Evolutionary conservation across 2,113 vertebrate genomes (phyloP), one percentile per base, ranked within the genome.

Genomic region (Epinephelus fuscoguttatus): DNA sequence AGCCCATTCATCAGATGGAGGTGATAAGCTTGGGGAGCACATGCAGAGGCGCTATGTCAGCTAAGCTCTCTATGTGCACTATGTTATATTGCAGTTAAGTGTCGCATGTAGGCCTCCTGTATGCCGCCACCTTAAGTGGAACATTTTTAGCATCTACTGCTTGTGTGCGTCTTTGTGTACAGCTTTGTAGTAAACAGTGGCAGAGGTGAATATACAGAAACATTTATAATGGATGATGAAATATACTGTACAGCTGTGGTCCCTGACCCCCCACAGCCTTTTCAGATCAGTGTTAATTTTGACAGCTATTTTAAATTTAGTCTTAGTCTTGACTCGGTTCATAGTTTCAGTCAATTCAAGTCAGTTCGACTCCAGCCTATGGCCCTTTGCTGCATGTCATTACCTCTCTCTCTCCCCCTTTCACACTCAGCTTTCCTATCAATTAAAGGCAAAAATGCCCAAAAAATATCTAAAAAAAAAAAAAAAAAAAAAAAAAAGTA

Each of bases 11-110:
- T 95, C 93, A 94, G 95, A 96, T 96, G 89, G 80, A 94, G 89
- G 89, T 87, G 95, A 96, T 96, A 96, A 96, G 92, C 91, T 85
- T 85, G 85, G 93, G 92, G 94, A 92, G 93, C 92, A 78, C 88
- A 90, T 61, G 63, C 93, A 94, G 94, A 94, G 94, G 85, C 88
- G 93, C 88, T 77, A 62, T 84, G 78, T 82, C 84, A 92, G 93
- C 90, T 92, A 92, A 93, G 93, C 94, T 92, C 70, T 81, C 68
- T n/a, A 45, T 84, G 56, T 74, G 80, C 30, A 88, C 78, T 79
- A 81, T 76, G 68, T 75, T 85, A 78, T 75, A 81, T 79, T 81
- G 81, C 78, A 70, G 70, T 81, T 18, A 75, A 85, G 50, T 70
- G 70, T 72, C 64, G 80, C 78, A 56, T 80, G 68, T 70, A 74